phyloP scores from a whole-genome alignment of 1,140 invertebrate genomes.

The Helicorthomorpha holstii region DNA sequence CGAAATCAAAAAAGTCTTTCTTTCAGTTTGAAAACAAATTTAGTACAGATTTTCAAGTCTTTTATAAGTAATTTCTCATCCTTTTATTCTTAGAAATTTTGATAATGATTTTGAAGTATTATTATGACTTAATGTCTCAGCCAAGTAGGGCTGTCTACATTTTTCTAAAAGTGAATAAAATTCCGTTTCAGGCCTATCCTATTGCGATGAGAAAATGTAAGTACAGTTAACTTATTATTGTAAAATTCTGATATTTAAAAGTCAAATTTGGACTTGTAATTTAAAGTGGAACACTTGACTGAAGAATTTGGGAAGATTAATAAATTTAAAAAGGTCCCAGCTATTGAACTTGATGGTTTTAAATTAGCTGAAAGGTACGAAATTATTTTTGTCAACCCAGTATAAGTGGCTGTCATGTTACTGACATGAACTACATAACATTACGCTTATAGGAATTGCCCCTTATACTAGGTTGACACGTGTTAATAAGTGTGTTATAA shows the following conservation, averaged over 20 bases:
- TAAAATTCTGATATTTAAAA: constrained; percentile 7
- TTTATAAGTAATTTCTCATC: no score
- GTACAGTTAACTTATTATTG: no score
- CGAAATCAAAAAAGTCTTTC: no score
- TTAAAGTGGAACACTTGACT: constrained; percentile 46
- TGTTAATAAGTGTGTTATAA: background rate
- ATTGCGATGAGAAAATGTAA: constrained; percentile 37
- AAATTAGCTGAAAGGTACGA: constrained; percentile 59
- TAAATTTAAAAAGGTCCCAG: constrained; percentile 57
- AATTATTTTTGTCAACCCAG: no score
- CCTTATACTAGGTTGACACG: background rate
- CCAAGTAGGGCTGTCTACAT: constrained; percentile 50
- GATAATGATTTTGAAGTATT: constrained; percentile 37
- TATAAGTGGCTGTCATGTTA: no score
- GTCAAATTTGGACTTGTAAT: no score
- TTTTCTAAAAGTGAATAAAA: constrained; percentile 40
- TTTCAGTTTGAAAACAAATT: no score
- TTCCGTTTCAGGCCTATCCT: constrained; percentile 35
- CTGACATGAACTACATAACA: no score
- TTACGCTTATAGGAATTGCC: no score
- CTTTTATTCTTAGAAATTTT: no score
- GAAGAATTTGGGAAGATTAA: constrained; percentile 51
- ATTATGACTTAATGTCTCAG: constrained; percentile 50
- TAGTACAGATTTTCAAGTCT: no score
- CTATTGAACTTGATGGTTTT: constrained; percentile 58